Evolutionary conservation across 2,113 vertebrate genomes (phyloP), one percentile per base, ranked within the genome.

Genomic region (Tragelaphus imberbis): DNA sequence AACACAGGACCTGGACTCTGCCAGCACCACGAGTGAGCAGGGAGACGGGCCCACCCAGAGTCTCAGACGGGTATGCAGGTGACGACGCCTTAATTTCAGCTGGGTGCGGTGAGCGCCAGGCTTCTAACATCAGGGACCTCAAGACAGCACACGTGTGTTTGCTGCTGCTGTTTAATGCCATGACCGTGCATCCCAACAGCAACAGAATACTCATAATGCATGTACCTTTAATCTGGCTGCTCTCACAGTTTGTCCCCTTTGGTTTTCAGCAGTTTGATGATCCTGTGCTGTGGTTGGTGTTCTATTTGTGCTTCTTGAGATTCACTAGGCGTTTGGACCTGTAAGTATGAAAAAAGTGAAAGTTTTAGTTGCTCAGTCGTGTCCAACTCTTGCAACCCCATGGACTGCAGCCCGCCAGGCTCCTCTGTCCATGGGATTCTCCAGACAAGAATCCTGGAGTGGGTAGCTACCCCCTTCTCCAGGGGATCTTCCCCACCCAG

Each of bases 81-180:
- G 36, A 2, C 9, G 2, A 33, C 53, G 10, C 10, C 17, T 23
- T 14, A 36, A 9, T 40, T 44, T 77, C n/a, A 56, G 33, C 23
- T 10, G 5, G 65, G n/a, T 13, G 49, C 12, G 0, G 14, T 6
- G 49, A 25, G 12, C 0, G 2, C 25, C 14, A 21, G 12, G 56
- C 28, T 33, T 19, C 53, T 23, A 27, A 25, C 5, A 9, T 15
- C 0, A 23, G 30, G 28, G 21, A 9, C 28, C 30, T 5, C 19
- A 25, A 33, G 44, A 9, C 30, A 1, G 15, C 12, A 16, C 19
- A 15, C 3, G 23, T 25, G 8, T n/a, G 55, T 47, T 16, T 16
- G 15, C 23, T 10, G 28, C 36, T 10, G 13, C 28, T 33, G 30
- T n/a, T 51, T 15, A 17, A 33, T 2, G 21, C 44, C 27, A 1